Evolutionary conservation across 2,113 vertebrate genomes (phyloP), one percentile per base, ranked within the genome.

Genomic region (Phalacrocorax carbo): DNA sequence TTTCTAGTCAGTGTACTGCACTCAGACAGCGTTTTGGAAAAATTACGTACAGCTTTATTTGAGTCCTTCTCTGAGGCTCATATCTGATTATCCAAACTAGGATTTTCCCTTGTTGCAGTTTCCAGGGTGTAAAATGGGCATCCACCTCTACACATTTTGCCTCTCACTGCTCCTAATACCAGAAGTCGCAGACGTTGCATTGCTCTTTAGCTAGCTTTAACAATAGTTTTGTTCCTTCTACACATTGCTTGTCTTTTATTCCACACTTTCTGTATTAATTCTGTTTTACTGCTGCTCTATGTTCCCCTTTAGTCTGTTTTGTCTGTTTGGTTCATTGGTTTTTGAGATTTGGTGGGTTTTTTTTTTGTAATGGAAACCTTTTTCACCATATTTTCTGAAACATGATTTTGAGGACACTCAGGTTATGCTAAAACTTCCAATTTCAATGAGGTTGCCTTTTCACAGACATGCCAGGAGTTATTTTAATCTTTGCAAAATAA

Each of bases 401-500:
- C 14, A 34, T 4, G 5, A 60, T 30, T 83, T 76, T 55, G 32
- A 42, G 38, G 61, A 27, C 18, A 40, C 20, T 70, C n/a, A 71
- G 70, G 32, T 62, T 71, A 60, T 17, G 27, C 21, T 61, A 55
- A 76, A 57, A 61, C 15, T 76, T 71, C 19, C 15, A 16, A 26
- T 55, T 92, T 61, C 62, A 61, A 69, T 10, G 27, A 30, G 66
- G 51, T 61, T 66, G 75, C 49, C 34, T 90, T 86, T 80, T 60
- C 65, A 52, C 51, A 89, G 38, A 88, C 20, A 68, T 66, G 15
- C 18, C 38, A 71, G 12, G 22, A 94, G 32, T 55, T 91, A 55
- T 87, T 95, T 82, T 84, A 94, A 51, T 71, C 25, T 81, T 89
- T 44, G 25, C 86, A 38, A 92, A 97, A 78, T 14, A 91, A 75